Conservation (phyloP, 2,113 vertebrate species). For the Numida meleagris region DNA sequence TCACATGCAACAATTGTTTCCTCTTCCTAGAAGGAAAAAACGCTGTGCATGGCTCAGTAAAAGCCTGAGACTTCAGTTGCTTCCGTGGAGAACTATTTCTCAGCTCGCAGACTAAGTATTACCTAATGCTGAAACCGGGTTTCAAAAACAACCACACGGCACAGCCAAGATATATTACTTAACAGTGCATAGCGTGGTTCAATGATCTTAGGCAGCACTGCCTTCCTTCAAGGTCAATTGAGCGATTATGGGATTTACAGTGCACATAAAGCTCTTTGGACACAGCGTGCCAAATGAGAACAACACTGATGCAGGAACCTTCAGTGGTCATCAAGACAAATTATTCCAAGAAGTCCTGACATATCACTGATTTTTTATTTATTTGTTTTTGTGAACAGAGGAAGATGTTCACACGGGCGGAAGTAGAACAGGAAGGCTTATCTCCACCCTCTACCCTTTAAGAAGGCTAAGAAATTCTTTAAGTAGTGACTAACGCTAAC, state of each 20-base stretch:
- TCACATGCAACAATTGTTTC: accelerated
- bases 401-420: constrained; percentile 13
- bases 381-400: background rate
- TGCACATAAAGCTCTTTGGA: background rate
- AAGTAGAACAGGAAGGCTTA: constrained; percentile 47
- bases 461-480: constrained; percentile 56
- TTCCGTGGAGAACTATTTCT: background rate
- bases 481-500: constrained; percentile 39
- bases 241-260: constrained; percentile 58
- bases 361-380: background rate
- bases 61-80: background rate
- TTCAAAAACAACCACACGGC: background rate
- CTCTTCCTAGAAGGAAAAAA: background rate
- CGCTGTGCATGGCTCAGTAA: accelerated
- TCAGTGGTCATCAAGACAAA: constrained; percentile 38
- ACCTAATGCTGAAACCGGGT: background rate
- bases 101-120: background rate
- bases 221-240: constrained; percentile 49
- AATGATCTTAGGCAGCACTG: background rate
- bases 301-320: background rate
- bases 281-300: background rate
- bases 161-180: constrained; percentile 13
- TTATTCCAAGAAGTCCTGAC: constrained; percentile 53
- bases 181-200: background rate
- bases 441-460: background rate